Base-by-base conservation (phyloP, 2,797 vertebrate genomes). In the Mus minutoides region DNA sequence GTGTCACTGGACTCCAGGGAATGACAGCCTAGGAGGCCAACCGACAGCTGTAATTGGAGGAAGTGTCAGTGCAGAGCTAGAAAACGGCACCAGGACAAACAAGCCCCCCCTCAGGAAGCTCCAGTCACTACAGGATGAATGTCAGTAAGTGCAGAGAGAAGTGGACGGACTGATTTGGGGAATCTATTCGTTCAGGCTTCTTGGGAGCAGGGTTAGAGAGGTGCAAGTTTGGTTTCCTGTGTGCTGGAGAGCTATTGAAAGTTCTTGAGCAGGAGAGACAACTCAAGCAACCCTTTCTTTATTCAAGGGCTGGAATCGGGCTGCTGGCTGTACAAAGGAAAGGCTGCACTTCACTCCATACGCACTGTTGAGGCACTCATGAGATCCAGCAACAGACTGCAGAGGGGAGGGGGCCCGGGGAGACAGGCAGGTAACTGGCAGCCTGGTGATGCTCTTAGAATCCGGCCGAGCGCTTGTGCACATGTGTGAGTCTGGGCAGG, bases 381-480 rank as follows among this genome's bases (percentile, higher is more conserved):
- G 62, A 76, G 49, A 62, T 79, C 31, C 58, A 60, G 88, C n/a
- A 67, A 22, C 62, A 58, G 77, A 78, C 21, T 64, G 67, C 13
- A 31, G 0, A 11, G n/a, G 46, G 24, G 8, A 0, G 56, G 90
- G 8, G 67, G 54, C 40, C n/a, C n/a, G 54, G 46, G 62, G 40
- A 49, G 7, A 3, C 54, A 2, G n/a, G 24, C 92, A 79, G 54
- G 7, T 62, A 43, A 76, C 19, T 13, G 91, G 88, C 6, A 40
- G 56, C 46, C 24, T 26, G 77, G 3, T 1, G 10, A 43, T 62
- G 31, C 64, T 80, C 54, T 60, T 11, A 88, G 96, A 93, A 75
- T 49, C 31, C 9, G 12, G 2, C 22, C 0, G 0, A n/a, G 69
- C 67, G 10, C 52, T 46, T 64, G 40, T 0, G 26, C n/a, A 31